phyloP scores from a whole-genome alignment of 92 coral and sea anemone species.

The Epizoanthus stellaris region DNA sequence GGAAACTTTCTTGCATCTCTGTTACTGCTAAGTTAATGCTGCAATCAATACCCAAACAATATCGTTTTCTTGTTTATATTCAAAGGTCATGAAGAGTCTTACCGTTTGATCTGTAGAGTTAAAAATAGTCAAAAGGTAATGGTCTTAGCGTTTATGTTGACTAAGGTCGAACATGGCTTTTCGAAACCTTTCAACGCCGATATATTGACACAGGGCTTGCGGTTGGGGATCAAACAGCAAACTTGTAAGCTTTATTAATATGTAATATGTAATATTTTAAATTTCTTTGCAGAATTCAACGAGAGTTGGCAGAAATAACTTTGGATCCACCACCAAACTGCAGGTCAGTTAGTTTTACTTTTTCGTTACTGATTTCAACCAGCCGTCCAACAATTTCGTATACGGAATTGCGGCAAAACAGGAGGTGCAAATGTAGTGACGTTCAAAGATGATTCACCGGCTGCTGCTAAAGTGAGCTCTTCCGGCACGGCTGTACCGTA shows the following conservation, averaged over 20 bases:
- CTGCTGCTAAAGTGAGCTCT: too few relatives aligned
- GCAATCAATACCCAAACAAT: background rate
- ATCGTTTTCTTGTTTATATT: background rate
- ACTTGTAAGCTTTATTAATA: background rate
- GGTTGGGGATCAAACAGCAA: background rate
- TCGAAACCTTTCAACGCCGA: background rate
- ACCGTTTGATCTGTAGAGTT: background rate
- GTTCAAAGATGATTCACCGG: too few relatives aligned
- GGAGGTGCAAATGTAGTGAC: too few relatives aligned
- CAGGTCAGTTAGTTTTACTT: conserved; percentile 70
- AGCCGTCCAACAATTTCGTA: too few relatives aligned
- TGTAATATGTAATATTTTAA: background rate
- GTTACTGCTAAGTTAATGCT: background rate
- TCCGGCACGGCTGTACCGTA: too few relatives aligned
- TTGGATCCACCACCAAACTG: conserved; percentile 99
- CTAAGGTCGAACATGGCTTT: conserved; percentile 2
- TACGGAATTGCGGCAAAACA: too few relatives aligned
- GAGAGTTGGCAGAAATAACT: conserved; percentile 97
- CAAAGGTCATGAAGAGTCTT: too few relatives aligned
- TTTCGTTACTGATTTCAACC: too few relatives aligned
- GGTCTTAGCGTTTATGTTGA: background rate
- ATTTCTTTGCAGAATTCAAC: conserved; percentile 79
- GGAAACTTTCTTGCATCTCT: background rate
- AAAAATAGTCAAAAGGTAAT: background rate
- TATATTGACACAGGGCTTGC: background rate